Conservation (phyloP, 2,113 vertebrate species). For the Callipepla squamata region DNA sequence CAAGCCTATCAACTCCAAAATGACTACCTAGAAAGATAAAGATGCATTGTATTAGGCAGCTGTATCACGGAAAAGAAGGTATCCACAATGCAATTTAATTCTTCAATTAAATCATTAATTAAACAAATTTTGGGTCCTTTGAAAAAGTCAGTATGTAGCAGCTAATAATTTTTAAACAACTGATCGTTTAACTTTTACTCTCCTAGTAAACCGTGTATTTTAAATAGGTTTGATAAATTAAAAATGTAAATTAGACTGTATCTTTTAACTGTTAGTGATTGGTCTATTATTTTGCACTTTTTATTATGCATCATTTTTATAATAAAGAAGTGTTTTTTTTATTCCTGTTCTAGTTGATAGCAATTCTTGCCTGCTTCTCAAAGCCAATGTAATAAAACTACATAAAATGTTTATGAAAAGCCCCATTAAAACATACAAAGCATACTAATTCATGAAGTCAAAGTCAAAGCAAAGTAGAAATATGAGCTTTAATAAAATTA, state of each 20-base stretch:
- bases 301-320: conserved; percentile 48
- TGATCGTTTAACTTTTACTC: conserved; percentile 26
- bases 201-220: background rate
- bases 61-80: background rate
- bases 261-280: conserved; percentile 41
- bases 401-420: conserved; percentile 62
- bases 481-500: conserved; percentile 71
- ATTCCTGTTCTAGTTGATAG: conserved; percentile 43
- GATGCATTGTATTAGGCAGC: background rate
- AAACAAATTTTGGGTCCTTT: background rate
- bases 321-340: conserved; percentile 33
- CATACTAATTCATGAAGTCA: conserved; percentile 60
- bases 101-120: background rate
- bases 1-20: background rate
- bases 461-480: conserved; percentile 65
- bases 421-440: conserved; percentile 70
- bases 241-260: conserved; percentile 63
- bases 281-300: conserved; percentile 42
- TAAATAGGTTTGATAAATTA: conserved; percentile 57
- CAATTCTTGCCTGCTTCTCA: conserved; percentile 41
- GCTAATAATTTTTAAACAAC: conserved; percentile 3
- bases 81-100: background rate
- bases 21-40: background rate
- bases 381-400: conserved; percentile 47
- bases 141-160: background rate